These are phyloP conservation scores for Nipponia nippon DNA, from an alignment of 2,113 vertebrate genomes.

Conservation along the genomic window DNA sequence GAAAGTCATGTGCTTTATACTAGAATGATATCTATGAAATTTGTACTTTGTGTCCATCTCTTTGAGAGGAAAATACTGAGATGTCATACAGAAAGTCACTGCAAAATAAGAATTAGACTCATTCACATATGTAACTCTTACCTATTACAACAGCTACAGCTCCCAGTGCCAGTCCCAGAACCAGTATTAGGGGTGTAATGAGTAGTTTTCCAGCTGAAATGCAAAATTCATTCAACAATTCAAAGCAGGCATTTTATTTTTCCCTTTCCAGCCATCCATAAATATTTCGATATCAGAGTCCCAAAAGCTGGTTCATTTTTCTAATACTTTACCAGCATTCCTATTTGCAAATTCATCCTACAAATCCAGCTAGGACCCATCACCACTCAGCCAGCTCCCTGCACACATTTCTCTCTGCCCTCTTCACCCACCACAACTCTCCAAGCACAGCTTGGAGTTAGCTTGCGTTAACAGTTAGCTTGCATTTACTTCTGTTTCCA, in stretches of 20 bases:
- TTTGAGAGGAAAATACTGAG: neutral
- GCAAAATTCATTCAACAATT: conserved; percentile 14
- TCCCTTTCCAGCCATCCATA: neutral
- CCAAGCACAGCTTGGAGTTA: neutral
- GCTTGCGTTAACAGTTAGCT: neutral
- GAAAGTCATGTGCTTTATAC: neutral
- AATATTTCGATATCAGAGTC: neutral
- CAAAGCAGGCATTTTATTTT: neutral
- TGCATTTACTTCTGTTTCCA: conserved; percentile 10
- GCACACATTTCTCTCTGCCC: neutral
- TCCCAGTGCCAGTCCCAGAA: conserved; percentile 91
- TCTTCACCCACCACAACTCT: neutral
- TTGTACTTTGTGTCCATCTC: neutral
- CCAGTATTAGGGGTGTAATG: conserved; percentile 87
- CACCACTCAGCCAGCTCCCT: neutral
- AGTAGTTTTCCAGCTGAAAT: conserved; percentile 91
- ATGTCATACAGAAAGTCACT: neutral
- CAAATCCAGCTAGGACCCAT: neutral
- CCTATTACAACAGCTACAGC: conserved; percentile 91
- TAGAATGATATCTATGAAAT: neutral
- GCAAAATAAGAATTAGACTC: neutral
- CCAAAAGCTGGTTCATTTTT: neutral
- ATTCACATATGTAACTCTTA: conserved; percentile 68
- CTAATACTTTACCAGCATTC: neutral
- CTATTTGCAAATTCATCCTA: neutral